Evolutionary conservation across 2,888 invertebrate genomes (phyloP).

Genomic region (Oithona nana): DNA sequence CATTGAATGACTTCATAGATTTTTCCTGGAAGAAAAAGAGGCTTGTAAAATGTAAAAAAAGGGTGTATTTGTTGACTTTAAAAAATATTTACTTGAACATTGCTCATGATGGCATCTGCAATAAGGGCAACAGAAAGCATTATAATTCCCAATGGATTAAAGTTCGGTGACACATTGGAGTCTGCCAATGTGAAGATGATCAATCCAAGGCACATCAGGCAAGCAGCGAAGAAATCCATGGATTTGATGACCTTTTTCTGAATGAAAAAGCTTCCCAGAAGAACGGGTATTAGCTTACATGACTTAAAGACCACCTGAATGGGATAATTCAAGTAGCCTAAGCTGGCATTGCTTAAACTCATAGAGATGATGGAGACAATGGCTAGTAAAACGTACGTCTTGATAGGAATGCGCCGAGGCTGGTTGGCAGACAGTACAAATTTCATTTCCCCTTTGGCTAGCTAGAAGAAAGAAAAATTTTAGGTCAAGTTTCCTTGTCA

Average conservation of each 20-base stretch:
- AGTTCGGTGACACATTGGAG: slow-evolving; percentile 27
- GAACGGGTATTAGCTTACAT: slow-evolving; percentile 86
- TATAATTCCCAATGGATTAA: slow-evolving; percentile 27
- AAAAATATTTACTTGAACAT: slow-evolving; percentile 35
- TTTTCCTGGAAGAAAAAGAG: slow-evolving; percentile 53
- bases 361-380: slow-evolving; percentile 79
- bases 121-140: slow-evolving; percentile 51
- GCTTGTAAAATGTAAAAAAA: neutral
- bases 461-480: no score
- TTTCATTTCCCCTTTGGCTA: neutral
- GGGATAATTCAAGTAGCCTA: slow-evolving; percentile 87
- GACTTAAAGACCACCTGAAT: slow-evolving; percentile 44
- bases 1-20: slow-evolving; percentile 62
- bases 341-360: slow-evolving; percentile 82
- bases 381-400: slow-evolving; percentile 59
- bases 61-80: neutral
- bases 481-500: no score
- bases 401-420: slow-evolving; percentile 43
- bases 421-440: no score
- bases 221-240: slow-evolving; percentile 62
- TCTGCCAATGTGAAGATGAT: slow-evolving; percentile 75
- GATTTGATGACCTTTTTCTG: slow-evolving; percentile 67
- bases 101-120: slow-evolving; percentile 88
- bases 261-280: slow-evolving; percentile 79
- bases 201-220: slow-evolving; percentile 68